phyloP scores from a whole-genome alignment of 1,140 invertebrate species.

The Trichogramma pretiosum region DNA sequence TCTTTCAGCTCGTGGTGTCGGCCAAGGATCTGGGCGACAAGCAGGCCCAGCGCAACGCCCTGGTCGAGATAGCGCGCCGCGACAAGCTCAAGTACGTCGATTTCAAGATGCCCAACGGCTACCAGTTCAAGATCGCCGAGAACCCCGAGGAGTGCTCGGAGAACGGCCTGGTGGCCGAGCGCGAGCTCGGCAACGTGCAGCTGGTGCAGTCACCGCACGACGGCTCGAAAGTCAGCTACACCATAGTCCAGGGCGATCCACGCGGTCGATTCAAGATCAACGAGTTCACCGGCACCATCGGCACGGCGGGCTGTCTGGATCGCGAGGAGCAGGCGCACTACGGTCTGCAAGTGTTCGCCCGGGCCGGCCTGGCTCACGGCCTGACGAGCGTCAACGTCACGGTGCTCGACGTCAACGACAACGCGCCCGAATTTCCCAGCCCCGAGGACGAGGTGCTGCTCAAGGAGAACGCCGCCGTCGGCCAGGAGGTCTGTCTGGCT shows the following conservation, averaged over 20 bases:
- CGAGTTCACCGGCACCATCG: slow-evolving; percentile 67
- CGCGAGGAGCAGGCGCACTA: slow-evolving; percentile 72
- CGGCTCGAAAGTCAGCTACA: slow-evolving; percentile 55
- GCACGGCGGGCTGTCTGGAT: slow-evolving; percentile 71
- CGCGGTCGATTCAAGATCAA: slow-evolving; percentile 72
- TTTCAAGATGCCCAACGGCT: slow-evolving; percentile 64
- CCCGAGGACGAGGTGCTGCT: slow-evolving; percentile 67
- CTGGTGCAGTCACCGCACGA: slow-evolving; percentile 46
- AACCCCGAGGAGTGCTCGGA: slow-evolving; percentile 60
- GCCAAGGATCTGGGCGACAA: slow-evolving; percentile 72
- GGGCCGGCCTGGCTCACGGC: slow-evolving; percentile 57
- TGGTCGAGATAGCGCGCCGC: slow-evolving; percentile 72
- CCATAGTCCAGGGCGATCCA: slow-evolving; percentile 75
- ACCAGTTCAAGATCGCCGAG: slow-evolving; percentile 73
- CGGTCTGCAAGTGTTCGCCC: slow-evolving; percentile 66
- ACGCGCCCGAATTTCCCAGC: slow-evolving; percentile 71
- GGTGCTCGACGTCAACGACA: slow-evolving; percentile 87
- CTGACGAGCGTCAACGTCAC: slow-evolving; percentile 69
- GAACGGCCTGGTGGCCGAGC: slow-evolving; percentile 46
- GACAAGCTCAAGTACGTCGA: slow-evolving; percentile 60
- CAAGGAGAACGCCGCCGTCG: slow-evolving; percentile 82
- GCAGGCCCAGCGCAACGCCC: slow-evolving; percentile 59
- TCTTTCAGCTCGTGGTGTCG: slow-evolving; percentile 64
- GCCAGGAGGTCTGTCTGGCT: slow-evolving; percentile 82
- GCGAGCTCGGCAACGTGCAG: slow-evolving; percentile 68